Evolutionary conservation across 2,797 vertebrate species (phyloP), one percentile per base, ranked within the genome.

Genomic region (Etheostoma perlongum): DNA sequence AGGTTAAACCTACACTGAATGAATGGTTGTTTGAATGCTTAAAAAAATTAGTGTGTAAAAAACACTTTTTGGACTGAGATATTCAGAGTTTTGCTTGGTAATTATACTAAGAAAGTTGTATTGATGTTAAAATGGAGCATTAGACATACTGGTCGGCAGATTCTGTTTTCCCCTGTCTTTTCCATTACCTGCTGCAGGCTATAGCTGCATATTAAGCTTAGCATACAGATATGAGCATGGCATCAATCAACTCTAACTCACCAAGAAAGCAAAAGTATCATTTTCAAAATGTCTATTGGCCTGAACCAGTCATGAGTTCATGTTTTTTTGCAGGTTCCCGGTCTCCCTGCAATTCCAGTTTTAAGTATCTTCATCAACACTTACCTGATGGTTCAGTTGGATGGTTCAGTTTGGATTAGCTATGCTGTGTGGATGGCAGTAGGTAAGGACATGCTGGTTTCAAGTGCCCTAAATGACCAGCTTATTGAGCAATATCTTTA

Each of bases 311-410:
- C 36, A 40, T 40, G 10, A 40, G 10, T 40, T 40, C 10, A 12
- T 40, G 36, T 74, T 19, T 48, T 57, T 74, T 21, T 62, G 4
- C 46, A 89, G 88, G 83, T 89, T 48, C 88, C 88, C 0, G 15
- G 55, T 47, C 40, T 86, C 2, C 88, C 88, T 40, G 57, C 79
- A 7, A 15, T 88, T 65, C 84, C 88, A 36, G 70, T 88, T 30
- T 46, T 85, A 62, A 93, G 93, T 76, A 71, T 94, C 74, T 82
- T 89, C 25, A 70, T 89, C 52, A 95, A 94, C 52, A 57, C 78
- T 0, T 91, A 89, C 76, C 80, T 95, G 49, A 65, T 95, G 94
- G 86, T 87, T 11, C 88, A 46, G 76, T 71, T 96, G 63, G 82
- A 81, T 1, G 2, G 0, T 0, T 88, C 87, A 0, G 76, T 93